Evolutionary conservation across 2,888 invertebrate species (phyloP).

Genomic region (Ferrisia virgata): DNA sequence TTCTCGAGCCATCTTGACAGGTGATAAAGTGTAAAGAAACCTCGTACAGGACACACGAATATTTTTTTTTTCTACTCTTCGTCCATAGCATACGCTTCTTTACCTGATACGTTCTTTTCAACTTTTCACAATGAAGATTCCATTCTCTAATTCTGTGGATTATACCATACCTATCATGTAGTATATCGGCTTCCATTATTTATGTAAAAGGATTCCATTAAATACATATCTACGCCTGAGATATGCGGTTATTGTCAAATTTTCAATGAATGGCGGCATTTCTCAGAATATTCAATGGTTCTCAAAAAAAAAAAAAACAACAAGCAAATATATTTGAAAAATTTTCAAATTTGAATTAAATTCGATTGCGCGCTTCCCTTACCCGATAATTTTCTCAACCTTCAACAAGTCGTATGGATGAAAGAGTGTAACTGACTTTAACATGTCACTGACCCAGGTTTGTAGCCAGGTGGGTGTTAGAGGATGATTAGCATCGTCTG

Average conservation of each 20-base stretch:
- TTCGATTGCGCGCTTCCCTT: no score
- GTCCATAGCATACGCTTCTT: no score
- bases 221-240: not conserved
- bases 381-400: no score
- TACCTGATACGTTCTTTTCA: not conserved
- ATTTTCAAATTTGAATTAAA: no score
- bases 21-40: not conserved
- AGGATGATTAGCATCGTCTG: no score
- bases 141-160: slow-evolving; percentile 2
- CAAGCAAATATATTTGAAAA: no score
- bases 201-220: slow-evolving; percentile 21
- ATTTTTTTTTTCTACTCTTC: not conserved
- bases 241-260: slow-evolving; percentile 9
- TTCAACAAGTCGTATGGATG: no score
- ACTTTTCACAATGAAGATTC: not conserved
- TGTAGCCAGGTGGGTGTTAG: no score
- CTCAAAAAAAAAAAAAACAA: no score
- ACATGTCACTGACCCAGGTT: no score
- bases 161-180: not conserved
- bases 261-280: slow-evolving; percentile 9
- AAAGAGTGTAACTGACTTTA: no score
- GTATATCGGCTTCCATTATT: not conserved
- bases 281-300: not conserved
- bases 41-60: not conserved
- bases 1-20: not conserved